Evolutionary conservation across 2,797 vertebrate species (phyloP), one percentile per base, ranked within the genome.

Genomic region (Rhinogobio ventralis): DNA sequence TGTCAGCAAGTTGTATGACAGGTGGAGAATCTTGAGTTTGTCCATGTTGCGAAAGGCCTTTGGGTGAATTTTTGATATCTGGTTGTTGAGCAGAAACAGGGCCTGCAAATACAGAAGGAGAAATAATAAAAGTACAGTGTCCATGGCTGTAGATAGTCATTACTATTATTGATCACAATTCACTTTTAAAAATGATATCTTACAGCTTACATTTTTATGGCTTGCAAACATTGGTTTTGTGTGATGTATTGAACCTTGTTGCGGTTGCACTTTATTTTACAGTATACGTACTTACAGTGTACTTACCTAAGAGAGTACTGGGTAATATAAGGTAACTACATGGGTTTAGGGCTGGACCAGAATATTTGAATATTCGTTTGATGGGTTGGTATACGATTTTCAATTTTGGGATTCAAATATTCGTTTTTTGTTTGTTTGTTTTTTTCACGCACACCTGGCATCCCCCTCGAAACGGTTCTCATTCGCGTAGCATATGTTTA

Each of bases 31-130:
- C 79, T 95, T 93, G 39, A 99, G 92, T 81, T 95, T 95, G 75
- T 95, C 95, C 91, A 96, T 96, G 89, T 96, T 91, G 85, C 93
- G 94, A 92, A 99, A 99, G 25, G 98, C 97, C 91, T 97, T 97
- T 3, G 97, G 97, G 13, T 99, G 98, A 86, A 99, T 96, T 93
- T 97, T 98, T 15, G 95, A 92, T 90, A 99, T 94, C 92, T 96
- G 97, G 86, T 99, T 99, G 93, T 98, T 98, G 91, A 99, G 97
- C 89, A 99, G 93, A 91, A 98, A 98, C 92, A 99, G 90, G 80
- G 96, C 97, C 98, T 99, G 83, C 25, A 77, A 13, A 89, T 51
- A 28, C 23, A 67, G 20, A 78, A 39, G 28, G 49, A 3, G 20
- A 76, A 49, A 74, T 7, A 23, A 60, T 66, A 28, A 25, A 64